phyloP scores from a whole-genome alignment of 2,113 vertebrate genomes.

The Semicossyphus pulcher region DNA sequence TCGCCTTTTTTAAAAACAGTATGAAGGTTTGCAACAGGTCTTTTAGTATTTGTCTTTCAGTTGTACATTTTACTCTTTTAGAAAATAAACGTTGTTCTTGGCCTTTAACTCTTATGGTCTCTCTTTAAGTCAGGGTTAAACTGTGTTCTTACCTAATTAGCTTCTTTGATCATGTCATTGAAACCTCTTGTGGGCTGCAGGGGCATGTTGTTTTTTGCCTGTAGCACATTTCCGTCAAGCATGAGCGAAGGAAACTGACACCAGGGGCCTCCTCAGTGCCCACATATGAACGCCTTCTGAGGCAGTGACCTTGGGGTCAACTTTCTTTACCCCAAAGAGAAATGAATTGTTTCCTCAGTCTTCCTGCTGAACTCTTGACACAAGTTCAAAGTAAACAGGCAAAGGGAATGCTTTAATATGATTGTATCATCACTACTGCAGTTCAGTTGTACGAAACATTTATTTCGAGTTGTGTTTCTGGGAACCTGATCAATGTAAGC shows the following conservation, averaged over 20 bases:
- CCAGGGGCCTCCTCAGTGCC: constrained; percentile 28
- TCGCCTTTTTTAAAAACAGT: neutral
- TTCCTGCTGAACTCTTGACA: constrained; percentile 33
- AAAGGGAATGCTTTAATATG: neutral
- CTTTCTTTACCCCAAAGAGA: constrained; percentile 38
- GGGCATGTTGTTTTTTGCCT: constrained; percentile 50
- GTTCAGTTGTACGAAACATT: too few species aligned
- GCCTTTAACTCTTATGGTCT: constrained; percentile 2
- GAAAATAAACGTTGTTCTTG: neutral
- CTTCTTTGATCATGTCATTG: constrained; percentile 47
- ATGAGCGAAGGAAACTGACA: constrained; percentile 14
- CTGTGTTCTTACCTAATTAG: constrained; percentile 24
- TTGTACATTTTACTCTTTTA: neutral
- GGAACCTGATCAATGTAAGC: too few species aligned
- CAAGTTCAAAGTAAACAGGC: neutral
- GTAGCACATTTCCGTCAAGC: constrained; percentile 45
- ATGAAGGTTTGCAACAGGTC: neutral
- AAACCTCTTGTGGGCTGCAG: constrained; percentile 14
- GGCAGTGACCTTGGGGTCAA: constrained; percentile 21
- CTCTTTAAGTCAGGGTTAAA: neutral
- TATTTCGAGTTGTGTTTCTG: too few species aligned
- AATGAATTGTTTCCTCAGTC: constrained; percentile 52
- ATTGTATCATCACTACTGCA: neutral
- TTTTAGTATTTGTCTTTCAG: neutral
- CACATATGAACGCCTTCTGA: constrained; percentile 49